These are phyloP conservation scores for Heteromurus nitidus DNA, from an alignment of 2,888 invertebrate genomes.

Conservation along the genomic window DNA sequence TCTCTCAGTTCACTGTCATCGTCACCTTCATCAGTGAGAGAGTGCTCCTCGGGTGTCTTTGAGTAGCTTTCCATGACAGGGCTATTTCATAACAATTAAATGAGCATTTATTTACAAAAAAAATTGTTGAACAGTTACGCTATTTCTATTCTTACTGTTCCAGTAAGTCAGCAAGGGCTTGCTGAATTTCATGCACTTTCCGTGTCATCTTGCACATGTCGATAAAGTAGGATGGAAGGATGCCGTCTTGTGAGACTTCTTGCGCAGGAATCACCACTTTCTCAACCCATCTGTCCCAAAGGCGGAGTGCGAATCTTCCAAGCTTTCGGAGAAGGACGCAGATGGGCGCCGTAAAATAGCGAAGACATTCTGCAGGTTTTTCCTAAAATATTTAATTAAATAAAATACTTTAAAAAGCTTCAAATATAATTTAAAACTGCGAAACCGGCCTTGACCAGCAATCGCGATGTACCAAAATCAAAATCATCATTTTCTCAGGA, in stretches of 20 bases:
- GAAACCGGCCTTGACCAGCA: not conserved
- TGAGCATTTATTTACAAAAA: not conserved
- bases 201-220: constrained; percentile 47
- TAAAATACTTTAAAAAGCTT: not conserved
- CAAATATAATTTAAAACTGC: not conserved
- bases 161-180: constrained; percentile 27
- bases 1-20: constrained; percentile 14
- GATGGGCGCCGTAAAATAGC: constrained; percentile 68
- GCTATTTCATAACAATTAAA: constrained; percentile 26
- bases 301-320: constrained; percentile 62
- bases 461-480: constrained; percentile 29
- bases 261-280: constrained; percentile 54
- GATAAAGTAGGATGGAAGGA: constrained; percentile 39
- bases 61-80: constrained; percentile 60
- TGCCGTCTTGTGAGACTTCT: not conserved
- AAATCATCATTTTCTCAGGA: constrained; percentile 41
- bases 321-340: constrained; percentile 67
- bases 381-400: constrained; percentile 54
- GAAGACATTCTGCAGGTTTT: constrained; percentile 66
- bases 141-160: constrained; percentile 42
- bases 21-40: constrained; percentile 8
- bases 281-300: constrained; percentile 66
- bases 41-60: not conserved
- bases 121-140: not conserved
- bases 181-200: constrained; percentile 49